Conservation (phyloP, 2,888 invertebrate genomes). For the Quadroppia sp. region DNA sequence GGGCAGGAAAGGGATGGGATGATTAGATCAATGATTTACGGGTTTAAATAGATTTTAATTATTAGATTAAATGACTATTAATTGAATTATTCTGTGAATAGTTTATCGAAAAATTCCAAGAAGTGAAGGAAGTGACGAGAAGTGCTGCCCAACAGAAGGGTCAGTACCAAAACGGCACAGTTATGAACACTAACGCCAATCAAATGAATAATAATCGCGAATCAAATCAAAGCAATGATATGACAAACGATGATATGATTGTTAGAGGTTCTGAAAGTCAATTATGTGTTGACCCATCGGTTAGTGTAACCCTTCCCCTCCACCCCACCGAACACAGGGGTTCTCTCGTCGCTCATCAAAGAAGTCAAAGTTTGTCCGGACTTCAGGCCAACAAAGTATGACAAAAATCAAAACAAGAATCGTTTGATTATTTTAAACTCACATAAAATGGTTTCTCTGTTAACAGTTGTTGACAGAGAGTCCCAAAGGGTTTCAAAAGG, state of each 20-base stretch:
- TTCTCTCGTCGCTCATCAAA: constrained; percentile 53
- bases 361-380: constrained; percentile 55
- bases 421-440: background rate
- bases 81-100: constrained; percentile 55
- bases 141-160: constrained; percentile 50
- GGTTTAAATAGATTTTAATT: too few species aligned
- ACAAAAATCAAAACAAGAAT: background rate
- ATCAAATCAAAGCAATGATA: constrained; percentile 5
- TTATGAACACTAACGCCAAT: constrained; percentile 43
- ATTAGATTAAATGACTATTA: too few species aligned
- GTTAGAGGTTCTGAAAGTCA: constrained; percentile 9
- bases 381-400: constrained; percentile 49
- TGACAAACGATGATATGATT: constrained; percentile 1
- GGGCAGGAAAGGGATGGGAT: too few species aligned
- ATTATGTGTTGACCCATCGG: constrained; percentile 9
- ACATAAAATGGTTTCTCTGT: constrained; percentile 20
- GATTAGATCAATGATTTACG: too few species aligned
- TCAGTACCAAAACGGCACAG: constrained; percentile 40
- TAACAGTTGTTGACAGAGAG: constrained; percentile 56
- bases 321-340: constrained; percentile 28
- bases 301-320: constrained; percentile 27
- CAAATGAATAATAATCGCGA: constrained; percentile 41
- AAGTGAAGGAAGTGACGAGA: constrained; percentile 89
- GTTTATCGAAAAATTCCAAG: constrained; percentile 98
- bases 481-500: constrained; percentile 61